Evolutionary conservation across 2,797 vertebrate genomes (phyloP).

Genomic region (Oryzias sinensis): DNA sequence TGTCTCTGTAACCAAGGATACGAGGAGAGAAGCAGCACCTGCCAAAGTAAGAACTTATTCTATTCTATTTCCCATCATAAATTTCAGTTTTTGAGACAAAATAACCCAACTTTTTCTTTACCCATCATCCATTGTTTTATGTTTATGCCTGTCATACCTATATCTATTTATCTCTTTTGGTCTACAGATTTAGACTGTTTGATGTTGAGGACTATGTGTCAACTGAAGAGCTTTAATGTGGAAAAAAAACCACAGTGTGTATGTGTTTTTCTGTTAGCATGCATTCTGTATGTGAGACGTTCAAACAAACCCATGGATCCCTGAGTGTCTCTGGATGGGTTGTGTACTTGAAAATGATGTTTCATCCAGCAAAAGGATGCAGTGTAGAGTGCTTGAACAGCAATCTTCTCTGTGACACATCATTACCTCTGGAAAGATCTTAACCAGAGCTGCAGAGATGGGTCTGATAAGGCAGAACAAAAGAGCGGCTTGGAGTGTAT

Average conservation of each 20-base stretch:
- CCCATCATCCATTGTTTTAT: not conserved
- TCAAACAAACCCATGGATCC: conserved; percentile 32
- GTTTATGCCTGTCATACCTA: not conserved
- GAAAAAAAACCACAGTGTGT: conserved; percentile 10
- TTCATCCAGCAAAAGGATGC: conserved; percentile 47
- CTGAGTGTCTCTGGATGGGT: conserved; percentile 25
- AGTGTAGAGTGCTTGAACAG: conserved; percentile 54
- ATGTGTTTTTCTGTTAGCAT: conserved; percentile 23
- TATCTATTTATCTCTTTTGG: conserved; percentile 1
- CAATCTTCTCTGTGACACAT: conserved; percentile 71
- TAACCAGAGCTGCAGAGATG: conserved; percentile 50
- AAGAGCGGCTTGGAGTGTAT: conserved; percentile 44
- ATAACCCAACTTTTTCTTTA: not conserved
- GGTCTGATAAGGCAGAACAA: conserved; percentile 60
- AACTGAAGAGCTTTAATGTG: conserved; percentile 31
- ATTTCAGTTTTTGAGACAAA: not conserved
- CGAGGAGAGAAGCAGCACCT: conserved; percentile 88
- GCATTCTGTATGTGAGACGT: conserved; percentile 22
- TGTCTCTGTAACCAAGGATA: conserved; percentile 92
- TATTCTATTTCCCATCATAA: not conserved
- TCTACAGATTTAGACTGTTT: conserved; percentile 14
- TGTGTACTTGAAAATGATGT: conserved; percentile 32
- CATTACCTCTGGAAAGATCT: conserved; percentile 68
- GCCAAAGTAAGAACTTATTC: conserved; percentile 93
- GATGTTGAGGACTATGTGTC: conserved; percentile 60